Evolutionary conservation across 2,113 vertebrate species (phyloP), one percentile per base, ranked within the genome.

Genomic region (Phoenicopterus ruber): DNA sequence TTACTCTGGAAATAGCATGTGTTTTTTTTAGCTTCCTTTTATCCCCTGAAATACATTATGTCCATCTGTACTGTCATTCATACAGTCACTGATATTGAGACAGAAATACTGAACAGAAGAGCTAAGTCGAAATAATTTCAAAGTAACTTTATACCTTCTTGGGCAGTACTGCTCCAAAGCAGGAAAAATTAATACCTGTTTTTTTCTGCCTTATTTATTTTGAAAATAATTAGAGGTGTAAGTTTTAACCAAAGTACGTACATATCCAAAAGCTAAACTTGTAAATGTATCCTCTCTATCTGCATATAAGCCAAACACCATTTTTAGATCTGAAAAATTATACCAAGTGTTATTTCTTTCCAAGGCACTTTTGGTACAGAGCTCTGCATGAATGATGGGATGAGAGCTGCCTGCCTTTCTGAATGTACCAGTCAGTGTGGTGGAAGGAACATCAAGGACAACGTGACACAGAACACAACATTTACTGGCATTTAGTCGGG

Each of bases 31-130:
- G 69, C 50, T 88, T 91, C 54, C 62, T 72, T 90, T 91, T 79
- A 89, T 76, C 47, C 67, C 49, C 66, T 82, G 62, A 88, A 92
- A 95, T 90, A 71, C 18, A 69, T 47, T 31, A 61, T 28, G n/a
- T 79, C 81, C 73, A 82, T 67, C 73, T 90, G 83, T 91, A 94
- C 57, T 93, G 59, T 77, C 90, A 93, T 31, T 91, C 82, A 86
- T 38, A 47, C 32, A 61, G 55, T 67, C 58, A 82, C 26, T 28
- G 52, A 76, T 63, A 85, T 0, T 32, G 19, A 94, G 32, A 73
- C 42, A 85, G n/a, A 88, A 95, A 80, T 78, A 91, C 34, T 38
- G 20, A 93, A 62, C 34, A 84, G 65, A 81, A 93, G 18, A 82
- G 28, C 16, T 8, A 91, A 77, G 10, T 61, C 29, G 76, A 93